Evolutionary conservation across 2,888 invertebrate genomes (phyloP).

Genomic region (Allophyes oxyacanthae): DNA sequence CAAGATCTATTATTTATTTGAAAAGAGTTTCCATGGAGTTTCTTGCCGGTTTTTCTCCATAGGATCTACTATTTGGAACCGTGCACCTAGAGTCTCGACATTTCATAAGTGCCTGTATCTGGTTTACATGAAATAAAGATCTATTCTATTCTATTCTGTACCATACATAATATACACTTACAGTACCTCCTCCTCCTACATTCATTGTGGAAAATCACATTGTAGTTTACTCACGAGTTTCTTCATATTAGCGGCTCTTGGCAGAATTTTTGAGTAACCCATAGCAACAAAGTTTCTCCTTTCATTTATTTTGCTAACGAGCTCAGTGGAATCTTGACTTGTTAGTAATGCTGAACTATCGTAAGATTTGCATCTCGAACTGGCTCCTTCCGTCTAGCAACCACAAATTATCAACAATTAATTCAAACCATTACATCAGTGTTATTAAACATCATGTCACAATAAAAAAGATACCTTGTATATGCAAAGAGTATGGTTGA

Average conservation of each 20-base stretch:
- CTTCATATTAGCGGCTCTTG: slow-evolving; percentile 82
- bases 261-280: slow-evolving; percentile 71
- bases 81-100: too few species aligned
- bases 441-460: slow-evolving; percentile 3
- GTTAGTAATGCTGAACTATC: slow-evolving; percentile 66
- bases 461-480: slow-evolving; percentile 65
- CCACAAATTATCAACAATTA: slow-evolving; percentile 11
- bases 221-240: slow-evolving; percentile 71
- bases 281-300: slow-evolving; percentile 77
- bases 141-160: too few species aligned
- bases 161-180: too few species aligned
- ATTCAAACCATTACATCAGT: background rate
- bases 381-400: slow-evolving; percentile 70
- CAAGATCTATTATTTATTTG: too few species aligned
- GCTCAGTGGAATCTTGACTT: slow-evolving; percentile 64
- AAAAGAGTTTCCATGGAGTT: too few species aligned
- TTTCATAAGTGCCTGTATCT: too few species aligned
- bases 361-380: slow-evolving; percentile 69
- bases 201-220: too few species aligned
- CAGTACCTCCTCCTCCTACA: too few species aligned
- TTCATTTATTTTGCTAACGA: slow-evolving; percentile 76
- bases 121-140: too few species aligned
- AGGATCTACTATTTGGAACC: too few species aligned
- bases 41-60: too few species aligned
- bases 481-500: slow-evolving; percentile 77